These are phyloP conservation scores for Syngnathoides biaculeatus DNA, from an alignment of 2,113 vertebrate species.

Conservation along the genomic window DNA sequence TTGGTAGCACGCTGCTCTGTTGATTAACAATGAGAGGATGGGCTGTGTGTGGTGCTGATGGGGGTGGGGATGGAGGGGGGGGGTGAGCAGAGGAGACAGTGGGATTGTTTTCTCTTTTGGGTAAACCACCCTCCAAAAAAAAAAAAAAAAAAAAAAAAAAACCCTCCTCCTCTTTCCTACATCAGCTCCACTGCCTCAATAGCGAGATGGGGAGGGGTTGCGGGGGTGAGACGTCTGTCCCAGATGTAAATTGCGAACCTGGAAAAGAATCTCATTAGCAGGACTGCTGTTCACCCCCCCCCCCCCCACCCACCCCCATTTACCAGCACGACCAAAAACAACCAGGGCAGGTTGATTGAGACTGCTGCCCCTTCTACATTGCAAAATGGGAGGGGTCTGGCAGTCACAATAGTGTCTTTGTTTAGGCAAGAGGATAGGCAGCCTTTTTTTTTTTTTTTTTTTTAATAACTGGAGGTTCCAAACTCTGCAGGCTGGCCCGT, in stretches of 20 bases:
- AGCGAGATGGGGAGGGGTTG: slow-evolving; percentile 74
- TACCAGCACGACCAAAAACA: slow-evolving; percentile 17
- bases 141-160: no score
- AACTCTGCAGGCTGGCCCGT: slow-evolving; percentile 41
- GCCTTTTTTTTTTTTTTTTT: slow-evolving; percentile 65
- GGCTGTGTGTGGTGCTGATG: slow-evolving; percentile 60
- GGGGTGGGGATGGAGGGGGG: slow-evolving; percentile 8
- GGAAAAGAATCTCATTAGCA: slow-evolving; percentile 84
- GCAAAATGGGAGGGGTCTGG: slow-evolving; percentile 60
- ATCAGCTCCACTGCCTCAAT: slow-evolving; percentile 73
- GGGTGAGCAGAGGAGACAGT: slow-evolving; percentile 49
- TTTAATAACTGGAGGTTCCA: slow-evolving; percentile 62
- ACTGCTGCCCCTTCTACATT: slow-evolving; percentile 73
- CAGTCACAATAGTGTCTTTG: slow-evolving; percentile 79
- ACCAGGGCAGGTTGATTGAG: slow-evolving; percentile 60
- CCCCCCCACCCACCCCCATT: no score
- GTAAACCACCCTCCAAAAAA: slow-evolving; percentile 31
- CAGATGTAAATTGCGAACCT: slow-evolving; percentile 84
- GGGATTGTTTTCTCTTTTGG: slow-evolving; percentile 76
- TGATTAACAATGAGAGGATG: slow-evolving; percentile 75
- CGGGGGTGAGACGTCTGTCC: slow-evolving; percentile 76
- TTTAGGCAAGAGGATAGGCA: slow-evolving; percentile 70
- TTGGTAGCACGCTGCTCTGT: slow-evolving; percentile 59
- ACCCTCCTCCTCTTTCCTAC: slow-evolving; percentile 57
- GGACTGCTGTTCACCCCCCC: slow-evolving; percentile 77